Base-by-base conservation (phyloP, 2,888 invertebrate genomes). In the Diogma glabrata region DNA sequence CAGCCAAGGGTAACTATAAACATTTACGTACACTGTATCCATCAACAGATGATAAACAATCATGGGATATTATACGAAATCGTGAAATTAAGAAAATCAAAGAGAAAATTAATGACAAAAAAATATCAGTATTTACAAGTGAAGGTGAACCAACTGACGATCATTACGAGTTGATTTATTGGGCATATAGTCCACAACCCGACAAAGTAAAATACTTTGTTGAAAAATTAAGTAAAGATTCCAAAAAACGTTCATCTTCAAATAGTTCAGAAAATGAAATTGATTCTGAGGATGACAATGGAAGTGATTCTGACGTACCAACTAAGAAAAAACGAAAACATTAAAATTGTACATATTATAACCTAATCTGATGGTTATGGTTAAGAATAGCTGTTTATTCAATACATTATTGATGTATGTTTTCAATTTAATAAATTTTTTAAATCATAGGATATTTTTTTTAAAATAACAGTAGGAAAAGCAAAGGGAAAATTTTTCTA, bases 41-140 rank as follows among this genome's bases (percentile, higher is more conserved):
- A 2, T 74, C 74, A 30, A 72, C 70, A 1, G 74, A 75, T 19
- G 72, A 67, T 1, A 72, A 72, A 22, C 73, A 74, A 19, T 82
- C 85, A 0, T 87, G 87, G 87, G 87, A 87, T 65, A 79, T 87
- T 52, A 75, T 83, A 7, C 71, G 87, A 57, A 87, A 87, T 60
- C 64, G 66, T 0, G 75, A 76, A 26, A 69, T 87, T 1, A 75
- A 78, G 33, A 71, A 73, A 12, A 67, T 86, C 0, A 72, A 74
- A 56, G 72, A 73, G 10, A 67, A 71, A 57, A 72, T 76, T 14
- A 76, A 83, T 67, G 72, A 77, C n/a, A 75, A 77, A 12, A 73
- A 77, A 40, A 72, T 72, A 0, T 77, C 82, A 59, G 67, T 84
- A 1, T 82, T 81, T 65, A 74, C 76, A 23, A 75, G 75, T 1